These are phyloP conservation scores for Andrena praecox DNA, from an alignment of 2,888 invertebrate genomes.

Conservation along the genomic window DNA sequence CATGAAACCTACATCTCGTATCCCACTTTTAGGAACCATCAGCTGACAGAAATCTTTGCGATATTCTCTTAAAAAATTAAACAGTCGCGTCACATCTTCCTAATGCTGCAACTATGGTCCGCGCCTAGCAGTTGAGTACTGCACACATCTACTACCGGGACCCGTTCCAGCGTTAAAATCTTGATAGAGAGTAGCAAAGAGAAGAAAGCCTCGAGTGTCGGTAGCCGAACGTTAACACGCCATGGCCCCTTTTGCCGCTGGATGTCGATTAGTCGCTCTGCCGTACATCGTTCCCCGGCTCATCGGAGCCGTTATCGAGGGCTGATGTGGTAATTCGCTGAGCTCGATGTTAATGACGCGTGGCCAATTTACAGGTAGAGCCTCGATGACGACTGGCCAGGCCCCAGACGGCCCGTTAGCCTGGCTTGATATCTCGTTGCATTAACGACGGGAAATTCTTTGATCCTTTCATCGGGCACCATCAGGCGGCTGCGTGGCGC, in stretches of 20 bases:
- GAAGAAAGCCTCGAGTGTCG: not conserved
- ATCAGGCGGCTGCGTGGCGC: conserved; percentile 6
- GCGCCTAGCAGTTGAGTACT: not conserved
- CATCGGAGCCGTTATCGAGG: conserved; percentile 40
- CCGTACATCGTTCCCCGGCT: conserved; percentile 45
- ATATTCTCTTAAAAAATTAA: not conserved
- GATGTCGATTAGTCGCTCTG: conserved; percentile 19
- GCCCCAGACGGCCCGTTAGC: conserved; percentile 34
- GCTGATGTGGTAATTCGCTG: conserved; percentile 45
- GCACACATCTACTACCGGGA: too few relatives aligned
- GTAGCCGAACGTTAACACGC: conserved; percentile 15
- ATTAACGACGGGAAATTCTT: conserved; percentile 40
- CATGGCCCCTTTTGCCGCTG: not conserved
- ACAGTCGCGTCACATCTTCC: not conserved
- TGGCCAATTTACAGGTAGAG: conserved; percentile 35
- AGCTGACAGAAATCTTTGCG: not conserved
- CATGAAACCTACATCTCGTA: too few relatives aligned
- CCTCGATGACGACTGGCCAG: conserved; percentile 37
- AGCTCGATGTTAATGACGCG: conserved; percentile 51
- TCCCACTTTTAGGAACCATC: not conserved
- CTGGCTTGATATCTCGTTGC: conserved; percentile 35
- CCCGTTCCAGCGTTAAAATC: not conserved
- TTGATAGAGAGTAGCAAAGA: not conserved
- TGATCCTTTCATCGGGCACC: conserved; percentile 34
- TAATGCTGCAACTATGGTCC: not conserved